phyloP scores from a whole-genome alignment of 2,888 invertebrate species.

The Drosophila barbarae region DNA sequence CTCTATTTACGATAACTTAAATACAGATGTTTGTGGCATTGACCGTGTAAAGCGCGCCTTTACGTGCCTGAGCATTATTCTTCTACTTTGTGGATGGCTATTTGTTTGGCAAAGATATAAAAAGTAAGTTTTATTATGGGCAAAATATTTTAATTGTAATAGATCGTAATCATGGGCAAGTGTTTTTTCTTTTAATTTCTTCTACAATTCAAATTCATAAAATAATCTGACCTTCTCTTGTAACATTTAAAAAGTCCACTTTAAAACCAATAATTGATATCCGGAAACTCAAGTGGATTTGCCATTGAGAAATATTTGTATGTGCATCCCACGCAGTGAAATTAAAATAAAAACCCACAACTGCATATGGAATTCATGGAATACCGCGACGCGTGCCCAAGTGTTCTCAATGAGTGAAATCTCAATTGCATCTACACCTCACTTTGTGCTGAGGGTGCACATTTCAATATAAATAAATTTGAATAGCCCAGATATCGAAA shows the following conservation, averaged over 20 bases:
- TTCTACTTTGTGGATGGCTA: constrained; percentile 53
- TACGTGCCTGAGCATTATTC: constrained; percentile 49
- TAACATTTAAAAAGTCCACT: constrained; percentile 16
- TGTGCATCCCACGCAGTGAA: constrained; percentile 18
- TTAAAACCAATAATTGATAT: constrained; percentile 25
- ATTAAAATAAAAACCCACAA: constrained; percentile 5
- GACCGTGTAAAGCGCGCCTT: constrained; percentile 59
- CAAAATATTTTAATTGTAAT: neutral
- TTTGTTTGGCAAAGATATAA: constrained; percentile 61
- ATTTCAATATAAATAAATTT: constrained; percentile 22
- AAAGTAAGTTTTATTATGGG: constrained; percentile 50
- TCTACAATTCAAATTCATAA: neutral
- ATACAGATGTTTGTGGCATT: constrained; percentile 72
- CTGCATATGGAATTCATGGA: neutral
- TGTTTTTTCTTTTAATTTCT: too few relatives aligned
- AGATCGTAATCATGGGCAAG: too few relatives aligned
- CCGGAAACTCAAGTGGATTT: constrained; percentile 18
- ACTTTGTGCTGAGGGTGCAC: constrained; percentile 22
- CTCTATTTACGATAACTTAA: constrained; percentile 53
- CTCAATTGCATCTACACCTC: constrained; percentile 57
- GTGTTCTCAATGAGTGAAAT: constrained; percentile 66
- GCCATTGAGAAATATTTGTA: constrained; percentile 7
- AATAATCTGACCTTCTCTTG: neutral
- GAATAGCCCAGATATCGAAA: constrained; percentile 7
- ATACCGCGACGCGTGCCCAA: constrained; percentile 63